These are phyloP conservation scores for Syngnathus rostellatus DNA, from an alignment of 2,797 vertebrate genomes.

Conservation along the genomic window DNA sequence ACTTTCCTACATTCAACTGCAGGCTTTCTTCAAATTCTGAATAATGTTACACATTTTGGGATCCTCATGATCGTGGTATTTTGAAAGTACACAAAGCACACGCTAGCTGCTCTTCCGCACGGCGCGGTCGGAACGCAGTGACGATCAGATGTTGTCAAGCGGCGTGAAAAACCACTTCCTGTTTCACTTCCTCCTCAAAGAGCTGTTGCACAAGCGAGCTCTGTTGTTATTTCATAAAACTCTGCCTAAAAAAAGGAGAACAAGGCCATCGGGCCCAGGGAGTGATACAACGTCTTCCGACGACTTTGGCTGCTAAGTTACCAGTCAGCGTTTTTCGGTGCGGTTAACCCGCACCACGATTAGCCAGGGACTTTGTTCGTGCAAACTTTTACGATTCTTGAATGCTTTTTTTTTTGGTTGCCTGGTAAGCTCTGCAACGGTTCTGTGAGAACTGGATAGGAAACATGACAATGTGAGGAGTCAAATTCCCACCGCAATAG, in stretches of 20 bases:
- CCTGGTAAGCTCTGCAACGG: too few species aligned
- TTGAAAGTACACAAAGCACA: neutral
- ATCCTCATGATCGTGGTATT: too few species aligned
- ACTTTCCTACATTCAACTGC: too few species aligned
- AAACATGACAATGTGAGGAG: slow-evolving; percentile 5
- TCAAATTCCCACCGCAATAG: slow-evolving; percentile 32
- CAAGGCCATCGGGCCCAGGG: neutral
- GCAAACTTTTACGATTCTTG: neutral
- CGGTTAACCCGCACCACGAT: neutral
- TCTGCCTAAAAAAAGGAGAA: neutral
- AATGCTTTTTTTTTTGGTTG: neutral
- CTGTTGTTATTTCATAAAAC: slow-evolving; percentile 2
- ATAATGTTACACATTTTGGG: too few species aligned
- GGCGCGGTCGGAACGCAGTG: neutral
- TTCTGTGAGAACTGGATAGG: neutral
- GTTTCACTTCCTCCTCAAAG: slow-evolving; percentile 6
- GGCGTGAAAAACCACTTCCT: slow-evolving; percentile 1
- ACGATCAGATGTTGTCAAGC: neutral
- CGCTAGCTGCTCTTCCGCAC: neutral
- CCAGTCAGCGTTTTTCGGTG: neutral
- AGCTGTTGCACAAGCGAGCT: neutral
- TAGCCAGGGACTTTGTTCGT: neutral
- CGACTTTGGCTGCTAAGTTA: neutral
- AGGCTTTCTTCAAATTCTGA: too few species aligned
- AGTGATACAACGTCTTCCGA: neutral